Evolutionary conservation across 2,797 vertebrate species (phyloP).

Genomic region (Bradypodion pumilum): DNA sequence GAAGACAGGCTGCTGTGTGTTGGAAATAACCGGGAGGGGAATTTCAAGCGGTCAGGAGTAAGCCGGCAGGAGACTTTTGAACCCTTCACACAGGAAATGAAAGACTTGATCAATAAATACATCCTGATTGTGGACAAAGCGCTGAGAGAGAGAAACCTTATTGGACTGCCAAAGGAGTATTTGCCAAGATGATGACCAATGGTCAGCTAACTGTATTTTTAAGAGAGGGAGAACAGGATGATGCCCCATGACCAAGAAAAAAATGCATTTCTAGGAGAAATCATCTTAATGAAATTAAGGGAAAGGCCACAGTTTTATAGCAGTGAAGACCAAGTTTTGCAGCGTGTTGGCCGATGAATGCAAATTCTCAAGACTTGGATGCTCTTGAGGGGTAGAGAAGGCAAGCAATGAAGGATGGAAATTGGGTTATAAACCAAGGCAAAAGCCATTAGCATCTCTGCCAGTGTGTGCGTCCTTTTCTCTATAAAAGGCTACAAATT

Average conservation of each 20-base stretch:
- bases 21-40: slow-evolving; percentile 91
- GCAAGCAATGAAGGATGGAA: slow-evolving; percentile 45
- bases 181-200: slow-evolving; percentile 86
- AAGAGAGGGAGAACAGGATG: slow-evolving; percentile 75
- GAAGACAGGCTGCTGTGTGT: slow-evolving; percentile 92
- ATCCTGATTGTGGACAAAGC: slow-evolving; percentile 87
- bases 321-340: slow-evolving; percentile 25
- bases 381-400: slow-evolving; percentile 33
- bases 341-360: slow-evolving; percentile 42
- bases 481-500: slow-evolving; percentile 25
- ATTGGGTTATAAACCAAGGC: slow-evolving; percentile 27
- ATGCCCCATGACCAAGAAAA: slow-evolving; percentile 57
- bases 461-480: slow-evolving; percentile 29
- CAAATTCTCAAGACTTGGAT: slow-evolving; percentile 42
- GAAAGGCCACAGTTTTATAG: background rate
- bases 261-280: background rate
- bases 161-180: slow-evolving; percentile 88
- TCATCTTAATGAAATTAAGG: background rate
- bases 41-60: slow-evolving; percentile 86
- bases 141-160: slow-evolving; percentile 86
- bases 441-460: slow-evolving; percentile 33
- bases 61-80: slow-evolving; percentile 80
- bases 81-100: slow-evolving; percentile 92
- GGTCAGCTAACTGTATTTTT: background rate
- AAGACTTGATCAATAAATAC: slow-evolving; percentile 84